These are phyloP conservation scores for Sturnus vulgaris DNA, from an alignment of 2,113 vertebrate genomes.

Conservation along the genomic window DNA sequence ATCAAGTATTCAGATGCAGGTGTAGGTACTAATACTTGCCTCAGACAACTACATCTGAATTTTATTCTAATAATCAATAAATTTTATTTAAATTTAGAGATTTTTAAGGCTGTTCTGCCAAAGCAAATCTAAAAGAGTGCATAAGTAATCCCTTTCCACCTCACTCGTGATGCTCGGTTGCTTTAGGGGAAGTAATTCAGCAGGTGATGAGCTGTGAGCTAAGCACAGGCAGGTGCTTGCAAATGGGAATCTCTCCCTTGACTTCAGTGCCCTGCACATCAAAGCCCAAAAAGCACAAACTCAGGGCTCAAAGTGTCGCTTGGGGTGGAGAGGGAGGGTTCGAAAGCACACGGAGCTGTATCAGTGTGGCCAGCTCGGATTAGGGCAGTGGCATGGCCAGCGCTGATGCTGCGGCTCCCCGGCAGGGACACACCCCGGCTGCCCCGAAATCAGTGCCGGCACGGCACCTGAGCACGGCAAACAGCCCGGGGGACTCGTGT, in stretches of 20 bases:
- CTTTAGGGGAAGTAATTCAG: not conserved
- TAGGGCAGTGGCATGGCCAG: too few relatives aligned
- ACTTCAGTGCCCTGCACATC: not conserved
- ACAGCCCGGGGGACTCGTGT: not conserved
- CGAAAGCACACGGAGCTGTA: rapidly evolving
- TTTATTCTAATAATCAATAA: not conserved
- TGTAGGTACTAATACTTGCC: not conserved
- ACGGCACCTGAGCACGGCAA: rapidly evolving
- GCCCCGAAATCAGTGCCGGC: not conserved
- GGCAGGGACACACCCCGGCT: not conserved
- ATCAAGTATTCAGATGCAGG: not conserved
- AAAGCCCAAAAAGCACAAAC: not conserved
- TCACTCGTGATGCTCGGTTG: not conserved
- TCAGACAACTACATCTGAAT: not conserved
- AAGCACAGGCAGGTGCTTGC: not conserved
- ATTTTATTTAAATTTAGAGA: not conserved
- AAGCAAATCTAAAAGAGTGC: not conserved
- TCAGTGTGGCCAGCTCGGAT: not conserved
- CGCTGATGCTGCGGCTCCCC: not conserved
- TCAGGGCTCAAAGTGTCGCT: not conserved
- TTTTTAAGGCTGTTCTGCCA: not conserved
- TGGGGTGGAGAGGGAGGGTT: not conserved
- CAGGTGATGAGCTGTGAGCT: not conserved
- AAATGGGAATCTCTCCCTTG: not conserved
- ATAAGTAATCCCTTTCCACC: not conserved